These are phyloP conservation scores for Phylloscopus whistleri DNA, from an alignment of 2,113 vertebrate genomes.

Conservation along the genomic window DNA sequence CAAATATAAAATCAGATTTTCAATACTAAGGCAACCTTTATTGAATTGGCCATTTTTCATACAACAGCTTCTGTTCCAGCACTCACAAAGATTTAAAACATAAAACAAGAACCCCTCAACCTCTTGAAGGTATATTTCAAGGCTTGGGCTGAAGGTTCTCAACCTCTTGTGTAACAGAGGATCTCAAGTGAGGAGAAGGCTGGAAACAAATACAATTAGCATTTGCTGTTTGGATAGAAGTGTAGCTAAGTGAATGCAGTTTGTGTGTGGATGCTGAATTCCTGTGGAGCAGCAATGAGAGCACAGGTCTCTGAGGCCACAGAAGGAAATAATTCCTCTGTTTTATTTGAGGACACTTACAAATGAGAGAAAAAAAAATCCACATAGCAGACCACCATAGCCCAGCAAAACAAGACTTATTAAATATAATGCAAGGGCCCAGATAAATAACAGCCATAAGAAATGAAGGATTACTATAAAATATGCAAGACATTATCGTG, in stretches of 20 bases:
- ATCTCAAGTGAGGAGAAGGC: neutral
- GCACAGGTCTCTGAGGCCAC: neutral
- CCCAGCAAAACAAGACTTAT: neutral
- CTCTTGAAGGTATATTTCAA: neutral
- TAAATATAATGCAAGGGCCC: neutral
- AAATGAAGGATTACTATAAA: neutral
- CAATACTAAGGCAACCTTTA: neutral
- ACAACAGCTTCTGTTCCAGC: neutral
- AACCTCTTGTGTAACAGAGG: neutral
- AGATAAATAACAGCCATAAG: neutral
- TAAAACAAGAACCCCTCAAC: neutral
- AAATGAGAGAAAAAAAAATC: neutral
- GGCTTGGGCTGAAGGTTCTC: neutral
- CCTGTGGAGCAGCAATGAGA: neutral
- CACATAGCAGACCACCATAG: neutral
- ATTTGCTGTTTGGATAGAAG: conserved; percentile 5
- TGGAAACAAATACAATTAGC: neutral
- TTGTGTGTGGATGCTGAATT: neutral
- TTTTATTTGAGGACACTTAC: conserved; percentile 15
- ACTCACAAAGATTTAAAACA: neutral
- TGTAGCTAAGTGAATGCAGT: neutral
- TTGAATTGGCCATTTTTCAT: neutral
- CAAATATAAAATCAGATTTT: neutral
- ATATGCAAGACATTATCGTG: neutral
- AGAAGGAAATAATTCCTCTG: conserved; percentile 13